Base-by-base conservation (phyloP, 2,113 vertebrate genomes). In the Corythornis vintsioides region DNA sequence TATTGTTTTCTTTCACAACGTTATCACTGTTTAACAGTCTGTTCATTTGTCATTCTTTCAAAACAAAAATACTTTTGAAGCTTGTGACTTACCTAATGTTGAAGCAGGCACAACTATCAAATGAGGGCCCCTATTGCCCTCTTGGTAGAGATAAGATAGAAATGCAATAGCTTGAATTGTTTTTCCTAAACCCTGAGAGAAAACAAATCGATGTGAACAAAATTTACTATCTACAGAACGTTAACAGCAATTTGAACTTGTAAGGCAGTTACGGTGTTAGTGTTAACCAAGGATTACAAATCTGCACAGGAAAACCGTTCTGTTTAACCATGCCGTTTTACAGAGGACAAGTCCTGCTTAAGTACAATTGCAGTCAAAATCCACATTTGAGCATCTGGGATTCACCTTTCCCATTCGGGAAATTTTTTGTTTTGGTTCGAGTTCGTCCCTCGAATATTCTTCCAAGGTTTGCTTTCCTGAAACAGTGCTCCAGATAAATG, bases 151-250 rank as follows among this genome's bases (percentile, higher is more conserved):
- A 86, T 99, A 97, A 57, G 98, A 98, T 87, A 99, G 97, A 96
- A 99, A 99, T 6, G 99, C 97, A 96, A 99, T 99, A 48, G 99
- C 98, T 97, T 99, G 99, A 96, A 99, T 99, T 28, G 99, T 99
- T 98, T 99, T 99, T 79, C 99, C 99, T 94, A 99, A 97, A 92
- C 99, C 99, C 99, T 99, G 96, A 11, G 83, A 95, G 60, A 84
- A 92, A 83, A 96, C 3, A 95, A 48, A 84, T n/a, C 24, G 18
- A 93, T 80, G 96, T 94, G 80, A 96, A 94, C 56, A 29, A 92
- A 86, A 86, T n/a, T 78, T 78, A 91, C 24, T 22, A 26, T 52
- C 33, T 56, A 38, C 15, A 25, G 25, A 77, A 72, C 8, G 9
- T 10, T 10, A 59, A 11, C 1, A 70, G 10, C 11, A 5, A 19